Base-by-base conservation (phyloP, 2,797 vertebrate species). In the Acanthornis magna region DNA sequence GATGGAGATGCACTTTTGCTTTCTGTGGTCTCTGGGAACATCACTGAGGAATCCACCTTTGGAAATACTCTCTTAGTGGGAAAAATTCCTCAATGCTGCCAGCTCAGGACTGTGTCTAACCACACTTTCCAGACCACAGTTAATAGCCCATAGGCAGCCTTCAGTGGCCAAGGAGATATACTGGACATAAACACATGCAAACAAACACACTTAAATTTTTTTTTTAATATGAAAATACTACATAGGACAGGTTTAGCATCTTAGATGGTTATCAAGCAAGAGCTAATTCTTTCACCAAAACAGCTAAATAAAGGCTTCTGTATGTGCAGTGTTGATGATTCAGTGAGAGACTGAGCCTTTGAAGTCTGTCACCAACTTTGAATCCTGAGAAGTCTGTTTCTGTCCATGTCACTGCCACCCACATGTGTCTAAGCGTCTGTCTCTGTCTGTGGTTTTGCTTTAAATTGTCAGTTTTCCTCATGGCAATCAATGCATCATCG, bases 401-500 rank as follows among this genome's bases (percentile, higher is more conserved):
- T 88, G 87, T 92, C 96, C 89, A 51, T 86, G 91, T 76, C 79
- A 79, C 85, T 0, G 6, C 92, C 92, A 96, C 96, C 95, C 93
- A 94, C 92, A 51, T 74, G 50, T 78, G 91, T 72, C 79, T 96
- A 85, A 85, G 73, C 0, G 22, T 91, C 93, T 92, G 78, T 62
- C 58, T 78, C 27, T 85, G 81, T 40, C 87, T 96, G 92, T 94
- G 93, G 89, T 93, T 97, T 96, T 81, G 30, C 82, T 95, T 88
- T 93, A 96, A 96, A 97, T 91, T 96, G 91, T 84, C 76, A 57
- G 79, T 84, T 96, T 97, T 94, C 89, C 73, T 93, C 89, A 32
- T 2, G 10, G 73, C 73, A 92, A 95, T 79, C 91, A 89, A 92
- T 85, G 85, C 40, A 58, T 81, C 87, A 57, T 90, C 4, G 0